Evolutionary conservation across 92 coral and sea anemone genomes (phyloP), one percentile per base, ranked within the genome.

Genomic region (Montipora capitata): DNA sequence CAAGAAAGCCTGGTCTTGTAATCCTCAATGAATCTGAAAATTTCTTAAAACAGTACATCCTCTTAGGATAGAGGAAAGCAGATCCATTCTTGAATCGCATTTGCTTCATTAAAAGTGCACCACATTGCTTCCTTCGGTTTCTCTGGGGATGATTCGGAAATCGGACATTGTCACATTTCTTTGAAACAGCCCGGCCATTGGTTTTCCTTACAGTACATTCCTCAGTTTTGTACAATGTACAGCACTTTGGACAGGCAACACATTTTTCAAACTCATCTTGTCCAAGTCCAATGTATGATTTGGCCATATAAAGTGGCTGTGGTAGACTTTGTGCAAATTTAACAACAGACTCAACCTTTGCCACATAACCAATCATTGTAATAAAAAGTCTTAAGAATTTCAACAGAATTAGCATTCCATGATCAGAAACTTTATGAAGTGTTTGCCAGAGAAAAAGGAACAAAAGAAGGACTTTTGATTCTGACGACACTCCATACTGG

Each of bases 401-500:
- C 49, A 90, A 41, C 8, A 90, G 81, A 35, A 79, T 68, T 7
- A 78, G 61, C 43, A 85, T 78, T 48, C 74, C 94, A 77, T 72
- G 62, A 58, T 90, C 94, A 20, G 94, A 72, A 10, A 90, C 90
- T 78, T 90, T 90, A 70, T 77, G 79, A 27, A 91, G 51, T n/a
- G 91, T 78, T 85, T 91, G 94, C 94, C 91, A 91, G 7, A 91
- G 85, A 48, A 91, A 61, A 8, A 91, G 90, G 73, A 91, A 91
- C 61, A 91, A 44, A 18, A 91, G 39, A 72, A 91, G 84, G 27
- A 62, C 76, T 85, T 76, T 77, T 56, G 67, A 72, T 72, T 72
- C 77, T 44, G 77, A 72, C n/a, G 77, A 72, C 77, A 72, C 77
- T 72, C 41, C 58, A 72, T 43, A 72, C 13, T 43, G 58, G 51